A percentile compares a stretch with the other conserved stretches of the same genome.
These are phyloP conservation scores for Morphnarchus princeps DNA, from an alignment of 2,113 vertebrate genomes.

Conservation along the genomic window DNA sequence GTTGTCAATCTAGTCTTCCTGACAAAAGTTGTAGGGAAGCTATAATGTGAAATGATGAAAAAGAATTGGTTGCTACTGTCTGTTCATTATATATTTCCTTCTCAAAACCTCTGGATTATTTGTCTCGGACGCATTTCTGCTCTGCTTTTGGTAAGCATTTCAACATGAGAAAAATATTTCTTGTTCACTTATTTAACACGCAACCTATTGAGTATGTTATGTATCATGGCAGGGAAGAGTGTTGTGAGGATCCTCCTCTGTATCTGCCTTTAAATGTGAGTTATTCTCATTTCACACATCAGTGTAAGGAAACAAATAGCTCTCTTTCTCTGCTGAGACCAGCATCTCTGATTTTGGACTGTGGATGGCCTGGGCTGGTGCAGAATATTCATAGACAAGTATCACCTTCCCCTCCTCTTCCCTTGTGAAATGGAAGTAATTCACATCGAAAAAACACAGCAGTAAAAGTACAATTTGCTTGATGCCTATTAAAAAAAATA, in stretches of 20 bases:
- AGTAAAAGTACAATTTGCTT: neutral
- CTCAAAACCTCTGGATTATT: neutral
- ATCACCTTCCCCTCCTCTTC: neutral
- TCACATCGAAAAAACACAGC: neutral
- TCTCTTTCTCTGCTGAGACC: neutral
- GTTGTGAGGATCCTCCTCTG: neutral
- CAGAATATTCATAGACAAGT: neutral
- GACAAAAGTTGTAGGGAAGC: neutral
- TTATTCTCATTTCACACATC: neutral
- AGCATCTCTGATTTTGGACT: neutral
- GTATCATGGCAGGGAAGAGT: neutral
- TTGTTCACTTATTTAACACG: neutral
- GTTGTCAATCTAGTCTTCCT: neutral
- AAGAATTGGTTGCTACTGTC: fast-evolving
- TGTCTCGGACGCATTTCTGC: neutral
- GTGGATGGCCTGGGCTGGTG: neutral
- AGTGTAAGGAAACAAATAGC: neutral
- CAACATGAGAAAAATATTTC: neutral
- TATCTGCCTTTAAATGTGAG: neutral
- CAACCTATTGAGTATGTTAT: no score
- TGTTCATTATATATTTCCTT: neutral
- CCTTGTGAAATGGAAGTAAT: neutral
- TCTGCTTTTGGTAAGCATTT: neutral
- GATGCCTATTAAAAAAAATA: neutral
- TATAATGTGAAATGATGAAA: neutral